phyloP scores from a whole-genome alignment of 92 coral and sea anemone genomes.

The Epizoanthus ramosus region DNA sequence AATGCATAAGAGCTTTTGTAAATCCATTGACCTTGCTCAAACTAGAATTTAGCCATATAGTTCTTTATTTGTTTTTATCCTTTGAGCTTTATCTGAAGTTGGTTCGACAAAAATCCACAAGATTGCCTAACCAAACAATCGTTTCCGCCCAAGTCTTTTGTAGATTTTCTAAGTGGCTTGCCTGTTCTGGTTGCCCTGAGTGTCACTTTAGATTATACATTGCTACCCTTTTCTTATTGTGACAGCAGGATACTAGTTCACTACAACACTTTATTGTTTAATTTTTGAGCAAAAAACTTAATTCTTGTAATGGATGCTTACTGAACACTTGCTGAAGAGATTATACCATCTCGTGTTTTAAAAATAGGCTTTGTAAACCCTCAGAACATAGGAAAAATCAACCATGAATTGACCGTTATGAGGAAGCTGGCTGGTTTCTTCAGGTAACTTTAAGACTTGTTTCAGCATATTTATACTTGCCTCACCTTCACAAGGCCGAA shows the following conservation, averaged over 20 bases:
- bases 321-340: conserved; percentile 2
- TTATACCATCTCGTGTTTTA: not conserved
- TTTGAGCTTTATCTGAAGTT: conserved; percentile 39
- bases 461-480: too few species aligned
- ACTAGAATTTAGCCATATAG: conserved; percentile 6
- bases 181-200: conserved; percentile 22
- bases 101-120: conserved; percentile 35
- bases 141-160: conserved; percentile 25
- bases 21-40: conserved; percentile 36
- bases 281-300: not conserved
- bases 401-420: too few species aligned
- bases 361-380: not conserved
- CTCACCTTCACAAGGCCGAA: too few species aligned
- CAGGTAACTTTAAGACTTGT: too few species aligned
- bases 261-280: conserved; percentile 9
- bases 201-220: conserved; percentile 19
- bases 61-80: conserved; percentile 21
- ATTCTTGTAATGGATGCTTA: not conserved
- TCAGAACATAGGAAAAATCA: too few species aligned
- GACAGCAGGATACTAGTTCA: conserved; percentile 12
- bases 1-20: conserved; percentile 26
- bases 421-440: too few species aligned
- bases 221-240: not conserved
- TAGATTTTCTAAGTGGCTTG: conserved; percentile 41
- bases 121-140: conserved; percentile 41